These are phyloP conservation scores for Bovichtus variegatus DNA, from an alignment of 2,797 vertebrate genomes.

Conservation along the genomic window DNA sequence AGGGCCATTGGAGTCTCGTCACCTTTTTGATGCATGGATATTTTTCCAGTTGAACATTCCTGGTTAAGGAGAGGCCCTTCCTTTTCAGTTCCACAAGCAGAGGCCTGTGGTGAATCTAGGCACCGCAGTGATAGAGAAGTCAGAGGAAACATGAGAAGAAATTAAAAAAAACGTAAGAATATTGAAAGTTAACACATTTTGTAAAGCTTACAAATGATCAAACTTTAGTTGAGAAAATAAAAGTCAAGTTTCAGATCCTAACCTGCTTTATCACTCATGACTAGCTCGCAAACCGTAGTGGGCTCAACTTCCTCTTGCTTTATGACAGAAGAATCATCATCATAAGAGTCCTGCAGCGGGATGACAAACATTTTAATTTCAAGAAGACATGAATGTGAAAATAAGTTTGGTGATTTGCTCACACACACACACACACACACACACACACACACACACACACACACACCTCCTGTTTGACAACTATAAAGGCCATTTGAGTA, in stretches of 20 bases:
- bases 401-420: not conserved
- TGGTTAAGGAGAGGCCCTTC: not conserved
- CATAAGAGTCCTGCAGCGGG: constrained; percentile 27
- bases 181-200: not conserved
- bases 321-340: constrained; percentile 51
- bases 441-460: not conserved
- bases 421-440: not conserved
- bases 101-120: constrained; percentile 13
- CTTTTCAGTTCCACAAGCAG: constrained; percentile 20
- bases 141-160: constrained; percentile 4
- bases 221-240: not conserved
- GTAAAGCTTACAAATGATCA: not conserved
- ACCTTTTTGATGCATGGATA: constrained; percentile 4
- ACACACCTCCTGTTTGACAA: constrained; percentile 76
- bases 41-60: constrained; percentile 24
- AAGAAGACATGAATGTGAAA: not conserved
- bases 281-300: constrained; percentile 30
- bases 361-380: not conserved
- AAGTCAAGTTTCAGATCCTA: constrained; percentile 25
- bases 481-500: constrained; percentile 53
- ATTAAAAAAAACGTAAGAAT: not conserved
- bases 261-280: constrained; percentile 54
- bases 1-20: not conserved
- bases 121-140: not conserved
- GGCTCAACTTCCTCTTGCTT: constrained; percentile 68